phyloP scores from a whole-genome alignment of 35 echinoderm and acorn worm genomes.

The Anneissia japonica region DNA sequence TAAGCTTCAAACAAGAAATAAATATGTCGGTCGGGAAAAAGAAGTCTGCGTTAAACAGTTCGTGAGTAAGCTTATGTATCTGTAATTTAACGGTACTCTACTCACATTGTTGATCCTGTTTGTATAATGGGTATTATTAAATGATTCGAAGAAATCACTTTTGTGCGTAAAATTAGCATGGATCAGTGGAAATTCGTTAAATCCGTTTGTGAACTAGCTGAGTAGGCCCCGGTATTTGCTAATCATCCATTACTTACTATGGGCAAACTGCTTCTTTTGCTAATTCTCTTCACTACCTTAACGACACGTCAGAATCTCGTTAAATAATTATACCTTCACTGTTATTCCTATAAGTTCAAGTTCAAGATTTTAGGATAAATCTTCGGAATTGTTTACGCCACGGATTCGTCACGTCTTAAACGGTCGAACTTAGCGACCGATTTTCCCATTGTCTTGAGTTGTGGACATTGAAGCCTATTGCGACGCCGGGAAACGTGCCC shows the following conservation, averaged over 20 bases:
- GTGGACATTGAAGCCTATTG: too few relatives aligned
- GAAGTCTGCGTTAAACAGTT: background rate
- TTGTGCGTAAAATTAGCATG: background rate
- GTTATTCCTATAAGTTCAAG: background rate
- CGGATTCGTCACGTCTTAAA: background rate
- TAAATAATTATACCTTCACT: background rate
- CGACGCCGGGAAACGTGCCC: background rate
- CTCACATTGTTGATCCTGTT: background rate
- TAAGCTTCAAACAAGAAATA: background rate
- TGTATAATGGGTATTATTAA: background rate
- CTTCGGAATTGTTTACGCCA: background rate
- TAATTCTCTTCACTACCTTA: background rate
- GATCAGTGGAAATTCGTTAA: background rate
- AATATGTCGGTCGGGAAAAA: background rate
- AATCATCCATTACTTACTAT: background rate
- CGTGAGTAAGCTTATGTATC: background rate
- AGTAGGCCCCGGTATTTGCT: background rate
- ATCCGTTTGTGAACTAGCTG: background rate
- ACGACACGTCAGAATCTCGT: background rate
- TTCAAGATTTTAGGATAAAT: background rate
- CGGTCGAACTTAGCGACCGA: background rate
- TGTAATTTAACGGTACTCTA: background rate
- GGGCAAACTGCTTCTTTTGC: background rate
- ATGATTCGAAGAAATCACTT: background rate
- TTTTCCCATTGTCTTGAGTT: too few relatives aligned